phyloP scores from a whole-genome alignment of 2,113 vertebrate genomes.

The Calyptomena viridis region DNA sequence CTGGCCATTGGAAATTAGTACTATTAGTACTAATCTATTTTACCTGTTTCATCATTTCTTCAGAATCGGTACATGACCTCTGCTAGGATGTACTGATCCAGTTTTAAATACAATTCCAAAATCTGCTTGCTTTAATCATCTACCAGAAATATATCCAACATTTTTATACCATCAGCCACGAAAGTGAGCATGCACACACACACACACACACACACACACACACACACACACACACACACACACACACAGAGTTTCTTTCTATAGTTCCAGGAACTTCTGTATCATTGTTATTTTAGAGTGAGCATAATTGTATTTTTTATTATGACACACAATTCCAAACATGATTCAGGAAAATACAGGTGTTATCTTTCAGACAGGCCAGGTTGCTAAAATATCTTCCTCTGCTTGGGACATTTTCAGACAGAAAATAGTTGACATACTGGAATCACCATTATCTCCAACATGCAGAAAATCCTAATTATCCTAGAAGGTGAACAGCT shows the following conservation, averaged over 20 bases:
- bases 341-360: not conserved
- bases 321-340: not conserved
- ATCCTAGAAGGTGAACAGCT: not conserved
- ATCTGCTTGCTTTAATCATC: not conserved
- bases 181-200: not conserved
- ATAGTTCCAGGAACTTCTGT: not conserved
- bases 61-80: not conserved
- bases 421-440: not conserved
- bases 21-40: not conserved
- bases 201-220: not conserved
- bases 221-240: too few relatives aligned
- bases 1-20: not conserved
- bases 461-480: not conserved
- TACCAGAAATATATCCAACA: not conserved
- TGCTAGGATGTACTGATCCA: not conserved
- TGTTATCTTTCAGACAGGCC: not conserved
- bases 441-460: not conserved
- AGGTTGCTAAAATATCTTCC: not conserved
- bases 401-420: not conserved
- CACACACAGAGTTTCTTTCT: not conserved
- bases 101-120: not conserved
- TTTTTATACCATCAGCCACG: not conserved
- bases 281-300: not conserved
- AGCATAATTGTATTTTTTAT: not conserved
- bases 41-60: not conserved